phyloP scores from a whole-genome alignment of 2,888 invertebrate genomes.

The Morinoia aosen region DNA sequence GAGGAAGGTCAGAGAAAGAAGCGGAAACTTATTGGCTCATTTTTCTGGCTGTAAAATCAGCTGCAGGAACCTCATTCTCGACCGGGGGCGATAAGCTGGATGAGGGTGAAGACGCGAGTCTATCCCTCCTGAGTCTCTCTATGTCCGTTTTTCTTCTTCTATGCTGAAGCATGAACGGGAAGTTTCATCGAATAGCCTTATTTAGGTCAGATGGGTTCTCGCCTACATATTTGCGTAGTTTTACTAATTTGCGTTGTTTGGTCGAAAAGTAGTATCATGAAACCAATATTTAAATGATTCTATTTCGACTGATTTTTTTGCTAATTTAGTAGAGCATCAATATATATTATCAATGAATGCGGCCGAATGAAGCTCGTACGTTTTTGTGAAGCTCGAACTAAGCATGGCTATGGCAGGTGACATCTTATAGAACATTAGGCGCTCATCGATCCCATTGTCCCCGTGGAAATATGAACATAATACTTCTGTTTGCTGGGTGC shows the following conservation, averaged over 20 bases:
- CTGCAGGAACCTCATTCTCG: constrained; percentile 27
- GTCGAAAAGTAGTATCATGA: too few species aligned
- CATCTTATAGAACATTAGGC: too few species aligned
- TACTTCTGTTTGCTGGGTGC: too few species aligned
- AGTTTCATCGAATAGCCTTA: neutral
- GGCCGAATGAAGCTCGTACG: too few species aligned
- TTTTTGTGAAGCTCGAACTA: too few species aligned
- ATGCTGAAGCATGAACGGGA: neutral
- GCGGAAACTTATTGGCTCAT: constrained; percentile 35
- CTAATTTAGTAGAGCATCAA: too few species aligned
- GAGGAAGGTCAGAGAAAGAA: constrained; percentile 21
- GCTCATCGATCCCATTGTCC: too few species aligned
- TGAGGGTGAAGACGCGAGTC: neutral
- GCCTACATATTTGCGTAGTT: neutral
- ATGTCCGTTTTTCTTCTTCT: neutral
- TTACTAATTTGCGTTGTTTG: neutral
- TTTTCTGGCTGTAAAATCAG: constrained; percentile 40
- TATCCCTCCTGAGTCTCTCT: neutral
- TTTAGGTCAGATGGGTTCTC: neutral
- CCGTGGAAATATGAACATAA: too few species aligned
- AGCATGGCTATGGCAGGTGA: too few species aligned
- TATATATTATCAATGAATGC: too few species aligned
- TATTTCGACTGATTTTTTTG: too few species aligned
- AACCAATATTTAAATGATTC: too few species aligned
- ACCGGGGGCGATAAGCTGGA: neutral